Conservation (phyloP, 2,113 vertebrate genomes). For the Gadus macrocephalus region DNA sequence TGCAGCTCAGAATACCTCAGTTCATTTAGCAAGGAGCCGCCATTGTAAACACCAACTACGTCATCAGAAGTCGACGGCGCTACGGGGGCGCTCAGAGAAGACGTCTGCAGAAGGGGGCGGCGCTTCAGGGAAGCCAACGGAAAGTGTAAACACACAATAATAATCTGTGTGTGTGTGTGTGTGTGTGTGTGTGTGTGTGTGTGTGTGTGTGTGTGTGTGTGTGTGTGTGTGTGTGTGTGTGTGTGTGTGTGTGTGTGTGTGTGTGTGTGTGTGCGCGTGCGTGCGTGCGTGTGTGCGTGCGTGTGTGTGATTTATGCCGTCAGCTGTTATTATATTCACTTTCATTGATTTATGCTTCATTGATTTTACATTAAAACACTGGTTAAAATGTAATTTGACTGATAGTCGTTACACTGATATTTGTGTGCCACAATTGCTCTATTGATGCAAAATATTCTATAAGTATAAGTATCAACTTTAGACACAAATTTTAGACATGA, state of each 20-base stretch:
- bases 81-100: no score
- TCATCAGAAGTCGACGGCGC: constrained; percentile 52
- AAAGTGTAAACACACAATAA: not conserved
- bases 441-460: no score
- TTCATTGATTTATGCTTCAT: no score
- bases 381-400: no score
- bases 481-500: no score
- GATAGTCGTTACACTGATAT: no score
- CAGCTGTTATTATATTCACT: no score
- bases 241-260: constrained; percentile 1
- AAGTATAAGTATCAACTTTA: no score
- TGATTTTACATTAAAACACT: no score
- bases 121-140: no score
- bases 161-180: not conserved
- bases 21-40: constrained; percentile 47
- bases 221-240: constrained; percentile 6
- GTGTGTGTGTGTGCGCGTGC: constrained; percentile 1
- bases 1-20: constrained; percentile 13
- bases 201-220: constrained; percentile 10
- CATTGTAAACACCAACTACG: constrained; percentile 46
- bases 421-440: no score
- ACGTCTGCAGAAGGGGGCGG: no score
- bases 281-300: constrained; percentile 8
- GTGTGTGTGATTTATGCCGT: constrained; percentile 13
- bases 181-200: constrained; percentile 6